These are phyloP conservation scores for Sericinus montela DNA, from an alignment of 2,888 invertebrate species.

Conservation along the genomic window DNA sequence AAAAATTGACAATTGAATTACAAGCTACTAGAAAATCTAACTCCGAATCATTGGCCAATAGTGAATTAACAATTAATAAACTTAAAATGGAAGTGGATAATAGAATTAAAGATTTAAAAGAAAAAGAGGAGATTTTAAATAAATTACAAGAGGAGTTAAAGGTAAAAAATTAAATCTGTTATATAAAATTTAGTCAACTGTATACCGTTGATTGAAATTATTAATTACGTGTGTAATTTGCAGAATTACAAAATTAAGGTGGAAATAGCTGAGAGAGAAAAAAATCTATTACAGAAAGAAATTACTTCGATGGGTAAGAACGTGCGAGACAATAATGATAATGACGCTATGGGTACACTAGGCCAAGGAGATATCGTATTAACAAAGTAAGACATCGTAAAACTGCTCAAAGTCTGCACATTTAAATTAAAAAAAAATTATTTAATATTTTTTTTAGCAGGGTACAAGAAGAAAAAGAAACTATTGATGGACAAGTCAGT, in stretches of 20 bases:
- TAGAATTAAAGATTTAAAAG: conserved; percentile 59
- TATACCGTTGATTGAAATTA: neutral
- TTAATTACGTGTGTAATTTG: conserved; percentile 25
- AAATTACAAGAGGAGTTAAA: conserved; percentile 65
- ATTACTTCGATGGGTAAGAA: conserved; percentile 41
- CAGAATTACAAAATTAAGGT: conserved; percentile 60
- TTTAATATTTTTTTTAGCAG: conserved; percentile 34
- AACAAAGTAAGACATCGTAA: conserved; percentile 45
- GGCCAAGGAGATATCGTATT: conserved; percentile 54
- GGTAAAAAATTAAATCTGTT: conserved; percentile 35
- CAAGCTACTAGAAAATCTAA: conserved; percentile 56
- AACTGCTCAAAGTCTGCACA: too few species aligned
- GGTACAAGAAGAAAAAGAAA: conserved; percentile 80
- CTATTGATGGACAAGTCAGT: conserved; percentile 86
- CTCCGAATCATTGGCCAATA: conserved; percentile 51
- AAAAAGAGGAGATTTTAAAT: conserved; percentile 54
- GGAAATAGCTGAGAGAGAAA: conserved; percentile 64
- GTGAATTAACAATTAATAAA: conserved; percentile 54
- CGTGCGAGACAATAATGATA: conserved; percentile 62
- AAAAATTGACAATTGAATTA: conserved; percentile 63
- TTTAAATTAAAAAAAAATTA: too few species aligned
- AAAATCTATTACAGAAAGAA: conserved; percentile 57
- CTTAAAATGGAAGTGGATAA: conserved; percentile 58
- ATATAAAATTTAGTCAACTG: neutral
- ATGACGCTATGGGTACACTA: conserved; percentile 50